Evolutionary conservation across 2,888 invertebrate species (phyloP).

Genomic region (Lydus trimaculatus): DNA sequence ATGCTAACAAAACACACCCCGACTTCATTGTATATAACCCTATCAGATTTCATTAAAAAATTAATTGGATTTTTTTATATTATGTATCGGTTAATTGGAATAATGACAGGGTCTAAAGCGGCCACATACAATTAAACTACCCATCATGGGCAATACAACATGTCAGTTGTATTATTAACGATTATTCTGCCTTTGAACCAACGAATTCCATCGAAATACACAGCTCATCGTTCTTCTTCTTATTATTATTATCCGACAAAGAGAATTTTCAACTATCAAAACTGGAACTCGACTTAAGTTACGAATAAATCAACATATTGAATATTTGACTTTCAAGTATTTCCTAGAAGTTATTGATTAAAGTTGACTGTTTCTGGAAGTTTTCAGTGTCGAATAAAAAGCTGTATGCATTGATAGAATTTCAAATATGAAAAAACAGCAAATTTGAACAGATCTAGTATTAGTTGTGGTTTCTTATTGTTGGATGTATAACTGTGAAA

Average conservation of each 20-base stretch:
- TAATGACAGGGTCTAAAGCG: slow-evolving; percentile 24
- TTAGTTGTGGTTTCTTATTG: neutral
- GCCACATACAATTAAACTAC: slow-evolving; percentile 16
- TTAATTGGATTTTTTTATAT: slow-evolving; percentile 25
- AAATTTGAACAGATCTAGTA: too few species aligned
- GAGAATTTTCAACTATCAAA: too few species aligned
- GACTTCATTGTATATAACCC: slow-evolving; percentile 13
- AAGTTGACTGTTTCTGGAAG: neutral
- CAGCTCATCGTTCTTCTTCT: too few species aligned
- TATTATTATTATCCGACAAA: neutral
- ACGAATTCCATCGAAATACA: neutral
- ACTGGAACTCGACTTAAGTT: neutral
- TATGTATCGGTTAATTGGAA: slow-evolving; percentile 18
- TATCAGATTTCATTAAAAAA: slow-evolving; percentile 32
- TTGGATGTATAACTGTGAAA: neutral
- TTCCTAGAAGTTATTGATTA: neutral
- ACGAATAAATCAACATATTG: neutral
- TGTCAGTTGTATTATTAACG: neutral
- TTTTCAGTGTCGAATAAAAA: neutral
- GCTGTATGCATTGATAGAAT: too few species aligned
- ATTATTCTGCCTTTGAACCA: neutral
- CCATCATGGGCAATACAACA: neutral
- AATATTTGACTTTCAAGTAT: neutral
- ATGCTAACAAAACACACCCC: slow-evolving; percentile 51
- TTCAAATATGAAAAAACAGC: too few species aligned